Percentiles rank a stretch among this genome's conserved stretches.
Conservation (phyloP, 2,113 vertebrate species). For the Hyla sarda region DNA sequence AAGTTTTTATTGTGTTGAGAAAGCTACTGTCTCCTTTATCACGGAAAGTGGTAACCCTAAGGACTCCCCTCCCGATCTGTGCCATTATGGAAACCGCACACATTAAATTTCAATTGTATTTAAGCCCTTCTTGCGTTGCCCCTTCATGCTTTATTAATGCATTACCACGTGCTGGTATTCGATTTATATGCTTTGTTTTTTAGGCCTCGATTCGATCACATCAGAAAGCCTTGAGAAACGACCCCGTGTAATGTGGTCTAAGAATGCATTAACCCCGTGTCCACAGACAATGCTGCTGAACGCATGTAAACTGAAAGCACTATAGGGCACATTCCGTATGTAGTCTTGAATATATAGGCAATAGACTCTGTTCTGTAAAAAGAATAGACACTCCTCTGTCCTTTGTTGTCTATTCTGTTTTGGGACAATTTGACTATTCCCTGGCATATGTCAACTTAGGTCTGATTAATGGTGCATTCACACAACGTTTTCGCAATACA, state of each 20-base stretch:
- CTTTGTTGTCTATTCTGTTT: no score
- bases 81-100: constrained; percentile 5
- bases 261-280: neutral
- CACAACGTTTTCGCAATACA: no score
- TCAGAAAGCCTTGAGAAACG: neutral
- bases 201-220: neutral
- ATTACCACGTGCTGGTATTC: neutral
- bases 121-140: neutral
- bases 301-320: neutral
- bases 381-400: neutral
- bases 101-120: neutral
- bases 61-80: neutral
- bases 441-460: no score
- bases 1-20: constrained; percentile 10
- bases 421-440: no score
- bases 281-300: neutral
- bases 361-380: neutral
- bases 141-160: neutral
- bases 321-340: neutral
- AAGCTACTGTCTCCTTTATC: neutral
- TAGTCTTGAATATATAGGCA: neutral
- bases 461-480: no score
- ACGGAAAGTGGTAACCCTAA: neutral
- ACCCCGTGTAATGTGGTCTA: neutral
- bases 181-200: neutral